Evolutionary conservation across 2,888 invertebrate genomes (phyloP), one percentile per base, ranked within the genome.

Genomic region (Ypsolopha scabrella): DNA sequence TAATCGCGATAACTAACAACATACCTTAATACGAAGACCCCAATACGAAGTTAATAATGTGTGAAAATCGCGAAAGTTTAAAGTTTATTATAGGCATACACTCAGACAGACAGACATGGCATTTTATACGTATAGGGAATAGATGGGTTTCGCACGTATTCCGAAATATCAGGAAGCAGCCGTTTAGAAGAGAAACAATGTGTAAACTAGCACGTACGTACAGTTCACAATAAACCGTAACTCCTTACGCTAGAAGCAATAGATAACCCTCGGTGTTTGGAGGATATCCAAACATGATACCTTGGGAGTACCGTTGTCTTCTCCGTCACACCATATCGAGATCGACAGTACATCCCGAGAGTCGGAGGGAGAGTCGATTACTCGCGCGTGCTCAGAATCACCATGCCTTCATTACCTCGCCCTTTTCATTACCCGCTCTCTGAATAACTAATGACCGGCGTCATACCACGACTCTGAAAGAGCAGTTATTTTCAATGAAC

Each of bases 371-470:
- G 67, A 75, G 71, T 73, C 74, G 74, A 76, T 76, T 76, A 73
- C 69, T 68, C 70, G 65, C 64, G 74, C 80, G 82, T 81, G 80
- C 73, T 70, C 68, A 55, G 82, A 80, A 80, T 83, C 71, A 73
- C 69, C 69, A 75, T 74, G 72, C 66, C 70, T 73, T 80, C 78
- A 81, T 81, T 82, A 80, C 50, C 64, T 68, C 74, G 62, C 79
- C 77, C 76, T 75, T 71, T 79, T 81, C 77, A 79, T 82, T 81
- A 81, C 68, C 68, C 64, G 66, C 61, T 67, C 64, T 64, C 72
- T 75, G 76, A 79, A 77, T 80, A 78, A 79, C 75, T 78, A 76
- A 81, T 76, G 74, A 72, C 67, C 63, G 66, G 64, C 72, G 70
- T 67, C 69, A 69, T 70, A 72, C 65, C 72, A 67, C 69, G 70